Percentiles rank a stretch among this genome's conserved stretches.
Conservation (phyloP, 2,797 vertebrate species). For the Sphaeramia orbicularis region DNA sequence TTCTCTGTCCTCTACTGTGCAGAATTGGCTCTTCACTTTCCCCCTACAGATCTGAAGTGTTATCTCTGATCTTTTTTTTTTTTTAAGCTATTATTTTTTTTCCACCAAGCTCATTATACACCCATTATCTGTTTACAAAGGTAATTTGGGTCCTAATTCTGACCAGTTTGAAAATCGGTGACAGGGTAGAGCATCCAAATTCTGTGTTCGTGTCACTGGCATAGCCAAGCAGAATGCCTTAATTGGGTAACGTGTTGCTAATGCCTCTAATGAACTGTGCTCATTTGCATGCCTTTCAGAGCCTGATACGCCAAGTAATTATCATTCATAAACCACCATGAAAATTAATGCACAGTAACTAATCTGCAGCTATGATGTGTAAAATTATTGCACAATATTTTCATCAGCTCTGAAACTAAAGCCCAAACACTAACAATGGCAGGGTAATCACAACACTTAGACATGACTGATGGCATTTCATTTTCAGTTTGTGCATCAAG, state of each 20-base stretch:
- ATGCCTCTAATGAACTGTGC: slow-evolving; percentile 76
- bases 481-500: slow-evolving; percentile 42
- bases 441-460: slow-evolving; percentile 43
- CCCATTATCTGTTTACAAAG: slow-evolving; percentile 42
- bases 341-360: slow-evolving; percentile 75
- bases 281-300: slow-evolving; percentile 76
- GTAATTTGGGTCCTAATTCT: slow-evolving; percentile 53
- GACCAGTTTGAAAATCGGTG: slow-evolving; percentile 52
- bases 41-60: slow-evolving; percentile 19
- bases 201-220: slow-evolving; percentile 66
- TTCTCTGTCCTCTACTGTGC: neutral
- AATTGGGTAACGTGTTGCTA: slow-evolving; percentile 69
- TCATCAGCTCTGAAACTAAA: slow-evolving; percentile 48
- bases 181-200: slow-evolving; percentile 50
- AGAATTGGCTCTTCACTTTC: slow-evolving; percentile 2
- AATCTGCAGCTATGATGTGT: slow-evolving; percentile 69
- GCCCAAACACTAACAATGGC: slow-evolving; percentile 56
- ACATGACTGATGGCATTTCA: slow-evolving; percentile 51
- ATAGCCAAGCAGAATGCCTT: slow-evolving; percentile 65
- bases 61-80: slow-evolving; percentile 22
- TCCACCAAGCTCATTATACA: slow-evolving; percentile 26
- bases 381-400: slow-evolving; percentile 71
- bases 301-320: slow-evolving; percentile 70
- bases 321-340: slow-evolving; percentile 71
- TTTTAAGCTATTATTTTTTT: slow-evolving; percentile 22